These are phyloP conservation scores for Hippopotamus amphibius DNA, from an alignment of 2,113 vertebrate genomes.

Conservation along the genomic window DNA sequence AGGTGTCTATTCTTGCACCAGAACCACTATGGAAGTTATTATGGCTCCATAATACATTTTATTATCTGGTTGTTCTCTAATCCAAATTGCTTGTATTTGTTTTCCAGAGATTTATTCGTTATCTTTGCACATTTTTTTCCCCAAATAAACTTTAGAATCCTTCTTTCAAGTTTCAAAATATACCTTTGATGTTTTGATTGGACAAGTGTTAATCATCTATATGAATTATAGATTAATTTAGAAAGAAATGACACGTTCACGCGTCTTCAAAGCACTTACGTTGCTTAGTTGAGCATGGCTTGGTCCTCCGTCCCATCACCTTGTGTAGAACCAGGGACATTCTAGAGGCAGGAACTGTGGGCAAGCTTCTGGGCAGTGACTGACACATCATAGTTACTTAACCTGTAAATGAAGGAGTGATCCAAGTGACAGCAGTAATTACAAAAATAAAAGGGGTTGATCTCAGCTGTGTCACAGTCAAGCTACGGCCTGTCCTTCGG, in stretches of 20 bases:
- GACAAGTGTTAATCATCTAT: neutral
- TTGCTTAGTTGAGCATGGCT: no score
- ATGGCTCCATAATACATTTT: neutral
- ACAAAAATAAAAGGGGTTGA: neutral
- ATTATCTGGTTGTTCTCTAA: neutral
- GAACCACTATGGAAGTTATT: neutral
- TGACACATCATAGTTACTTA: rapidly evolving
- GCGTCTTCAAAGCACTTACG: neutral
- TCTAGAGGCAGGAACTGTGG: neutral
- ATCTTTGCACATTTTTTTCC: neutral
- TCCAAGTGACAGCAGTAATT: neutral
- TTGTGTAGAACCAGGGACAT: neutral
- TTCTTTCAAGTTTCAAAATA: neutral
- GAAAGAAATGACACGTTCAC: neutral
- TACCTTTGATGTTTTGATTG: neutral
- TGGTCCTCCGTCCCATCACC: neutral
- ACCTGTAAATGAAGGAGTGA: neutral
- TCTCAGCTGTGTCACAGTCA: rapidly evolving
- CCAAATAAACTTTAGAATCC: neutral
- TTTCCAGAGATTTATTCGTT: neutral
- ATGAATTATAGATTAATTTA: neutral
- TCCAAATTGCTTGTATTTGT: neutral
- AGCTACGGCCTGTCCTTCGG: no score
- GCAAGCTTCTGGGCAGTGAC: neutral
- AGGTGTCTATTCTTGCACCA: neutral